Conservation (phyloP, 2,113 vertebrate species). For the Athene cunicularia region DNA sequence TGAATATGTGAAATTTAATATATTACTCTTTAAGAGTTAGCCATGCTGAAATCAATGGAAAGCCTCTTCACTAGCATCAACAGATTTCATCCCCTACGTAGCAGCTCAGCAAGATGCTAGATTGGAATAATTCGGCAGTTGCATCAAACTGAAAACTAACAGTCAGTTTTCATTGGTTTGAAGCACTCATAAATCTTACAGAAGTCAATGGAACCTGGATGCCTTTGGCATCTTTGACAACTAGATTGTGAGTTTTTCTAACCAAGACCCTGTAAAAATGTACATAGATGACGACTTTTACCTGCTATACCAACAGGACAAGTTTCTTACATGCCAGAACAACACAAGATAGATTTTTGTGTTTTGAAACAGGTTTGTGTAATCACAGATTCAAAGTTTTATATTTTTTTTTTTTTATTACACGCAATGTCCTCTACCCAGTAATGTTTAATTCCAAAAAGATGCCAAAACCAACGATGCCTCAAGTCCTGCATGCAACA, state of each 20-base stretch:
- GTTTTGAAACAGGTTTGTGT: neutral
- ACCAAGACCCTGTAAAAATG: neutral
- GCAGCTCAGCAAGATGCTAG: neutral
- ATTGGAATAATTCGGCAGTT: neutral
- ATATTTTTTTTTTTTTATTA: neutral
- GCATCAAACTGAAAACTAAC: neutral
- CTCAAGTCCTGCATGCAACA: neutral
- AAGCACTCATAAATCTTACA: neutral
- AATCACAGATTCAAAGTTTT: constrained; percentile 15
- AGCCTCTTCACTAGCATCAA: neutral
- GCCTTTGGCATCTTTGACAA: neutral
- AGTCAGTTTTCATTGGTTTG: neutral
- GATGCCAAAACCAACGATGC: neutral
- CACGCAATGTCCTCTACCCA: neutral
- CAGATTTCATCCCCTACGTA: accelerated
- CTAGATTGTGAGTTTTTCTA: neutral
- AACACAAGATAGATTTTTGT: neutral
- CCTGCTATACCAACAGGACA: neutral
- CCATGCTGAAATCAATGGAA: neutral
- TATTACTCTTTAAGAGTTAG: neutral
- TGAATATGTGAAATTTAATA: neutral
- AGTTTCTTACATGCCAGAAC: neutral
- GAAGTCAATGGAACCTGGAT: neutral
- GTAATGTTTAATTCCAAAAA: neutral
- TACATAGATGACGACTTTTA: accelerated